A percentile compares a stretch with the other conserved stretches of the same genome.
phyloP scores from a whole-genome alignment of 2,113 vertebrate species.

The Loxodonta africana region DNA sequence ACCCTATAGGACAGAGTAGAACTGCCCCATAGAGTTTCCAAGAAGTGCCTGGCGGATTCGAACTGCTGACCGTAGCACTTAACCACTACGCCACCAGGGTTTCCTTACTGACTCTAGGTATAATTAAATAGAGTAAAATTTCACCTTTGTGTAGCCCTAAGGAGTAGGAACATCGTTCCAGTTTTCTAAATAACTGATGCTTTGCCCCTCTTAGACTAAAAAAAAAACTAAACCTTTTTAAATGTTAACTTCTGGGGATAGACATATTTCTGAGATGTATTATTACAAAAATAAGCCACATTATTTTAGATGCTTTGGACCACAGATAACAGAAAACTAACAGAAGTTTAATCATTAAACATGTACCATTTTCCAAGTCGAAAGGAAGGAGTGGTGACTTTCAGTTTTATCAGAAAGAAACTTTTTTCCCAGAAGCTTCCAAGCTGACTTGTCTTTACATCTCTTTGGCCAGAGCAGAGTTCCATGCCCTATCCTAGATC shows the following conservation, averaged over 20 bases:
- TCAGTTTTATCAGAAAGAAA: conserved; percentile 4
- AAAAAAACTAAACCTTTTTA: background rate
- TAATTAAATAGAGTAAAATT: background rate
- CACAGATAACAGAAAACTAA: background rate
- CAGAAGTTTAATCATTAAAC: background rate
- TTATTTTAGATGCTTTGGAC: background rate
- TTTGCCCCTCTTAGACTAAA: background rate
- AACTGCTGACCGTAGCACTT: no score
- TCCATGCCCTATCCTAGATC: background rate
- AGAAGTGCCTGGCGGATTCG: no score
- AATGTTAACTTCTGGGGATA: background rate
- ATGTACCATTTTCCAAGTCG: background rate
- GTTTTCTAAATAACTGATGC: background rate
- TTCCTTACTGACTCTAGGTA: background rate
- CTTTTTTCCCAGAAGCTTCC: background rate
- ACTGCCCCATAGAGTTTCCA: no score
- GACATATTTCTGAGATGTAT: background rate
- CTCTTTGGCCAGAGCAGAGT: background rate
- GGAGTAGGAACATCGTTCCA: background rate
- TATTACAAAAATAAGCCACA: background rate
- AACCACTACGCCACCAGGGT: no score
- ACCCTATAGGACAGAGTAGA: no score
- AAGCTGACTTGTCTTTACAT: background rate
- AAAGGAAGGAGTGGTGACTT: background rate
- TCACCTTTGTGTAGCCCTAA: background rate